Conservation (phyloP, 2,888 invertebrate genomes). For the Chrysotoxum bicinctum region DNA sequence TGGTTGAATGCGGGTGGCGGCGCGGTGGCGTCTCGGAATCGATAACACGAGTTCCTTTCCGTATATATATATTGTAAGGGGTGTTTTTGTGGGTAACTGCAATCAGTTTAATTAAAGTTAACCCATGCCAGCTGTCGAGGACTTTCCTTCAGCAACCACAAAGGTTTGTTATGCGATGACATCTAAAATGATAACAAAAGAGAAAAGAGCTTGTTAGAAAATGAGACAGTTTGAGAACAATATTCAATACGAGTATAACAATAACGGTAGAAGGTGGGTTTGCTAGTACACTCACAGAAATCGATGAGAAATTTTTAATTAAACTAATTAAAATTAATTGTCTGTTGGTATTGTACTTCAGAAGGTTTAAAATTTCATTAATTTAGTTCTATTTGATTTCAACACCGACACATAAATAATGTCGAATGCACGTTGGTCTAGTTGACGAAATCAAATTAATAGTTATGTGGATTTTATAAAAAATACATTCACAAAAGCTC, state of each 20-base stretch:
- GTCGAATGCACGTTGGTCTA: too few species aligned
- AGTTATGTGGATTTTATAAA: too few species aligned
- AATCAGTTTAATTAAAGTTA: slow-evolving; percentile 69
- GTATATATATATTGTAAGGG: background rate
- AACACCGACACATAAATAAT: too few species aligned
- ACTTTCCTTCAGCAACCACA: slow-evolving; percentile 45
- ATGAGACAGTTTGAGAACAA: background rate
- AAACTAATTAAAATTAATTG: background rate
- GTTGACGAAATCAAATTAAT: too few species aligned
- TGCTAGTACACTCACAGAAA: background rate
- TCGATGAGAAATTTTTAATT: slow-evolving; percentile 5
- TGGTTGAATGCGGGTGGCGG: slow-evolving; percentile 49
- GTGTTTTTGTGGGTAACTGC: slow-evolving; percentile 38
- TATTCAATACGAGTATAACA: background rate
- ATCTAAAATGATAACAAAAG: slow-evolving; percentile 65
- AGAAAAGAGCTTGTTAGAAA: slow-evolving; percentile 41
- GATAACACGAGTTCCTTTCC: slow-evolving; percentile 53
- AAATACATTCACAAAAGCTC: too few species aligned
- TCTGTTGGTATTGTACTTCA: background rate
- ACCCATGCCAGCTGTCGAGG: slow-evolving; percentile 64
- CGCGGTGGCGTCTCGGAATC: slow-evolving; percentile 62
- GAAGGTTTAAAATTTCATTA: background rate
- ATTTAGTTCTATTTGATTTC: too few species aligned
- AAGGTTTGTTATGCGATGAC: slow-evolving; percentile 52
- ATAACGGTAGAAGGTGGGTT: background rate